These are phyloP conservation scores for Rosalia funebris DNA, from an alignment of 2,888 invertebrate genomes.

Conservation along the genomic window DNA sequence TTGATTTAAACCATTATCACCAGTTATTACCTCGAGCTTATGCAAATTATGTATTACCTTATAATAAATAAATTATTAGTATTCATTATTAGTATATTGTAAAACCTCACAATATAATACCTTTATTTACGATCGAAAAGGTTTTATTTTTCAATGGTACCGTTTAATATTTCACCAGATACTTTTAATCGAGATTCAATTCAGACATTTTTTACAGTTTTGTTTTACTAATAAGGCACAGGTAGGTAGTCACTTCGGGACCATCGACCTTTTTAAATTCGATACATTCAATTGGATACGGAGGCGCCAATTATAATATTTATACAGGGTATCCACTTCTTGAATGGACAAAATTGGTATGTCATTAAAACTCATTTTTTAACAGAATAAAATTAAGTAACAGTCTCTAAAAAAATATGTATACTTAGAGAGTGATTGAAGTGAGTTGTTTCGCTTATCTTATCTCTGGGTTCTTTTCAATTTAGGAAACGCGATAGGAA, in stretches of 20 bases:
- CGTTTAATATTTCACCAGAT: neutral
- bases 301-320: neutral
- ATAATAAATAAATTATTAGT: neutral
- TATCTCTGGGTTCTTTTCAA: too few relatives aligned
- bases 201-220: slow-evolving; percentile 20
- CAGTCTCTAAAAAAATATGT: too few relatives aligned
- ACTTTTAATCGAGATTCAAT: slow-evolving; percentile 3
- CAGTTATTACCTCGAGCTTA: neutral
- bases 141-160: neutral
- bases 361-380: neutral
- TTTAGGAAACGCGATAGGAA: too few relatives aligned
- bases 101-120: neutral
- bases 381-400: neutral
- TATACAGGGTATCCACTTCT: too few relatives aligned
- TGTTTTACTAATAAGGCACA: slow-evolving; percentile 19
- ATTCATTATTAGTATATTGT: neutral
- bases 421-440: too few relatives aligned
- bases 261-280: slow-evolving; percentile 15
- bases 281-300: neutral
- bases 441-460: too few relatives aligned
- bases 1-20: slow-evolving; percentile 1
- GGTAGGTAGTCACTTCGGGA: slow-evolving; percentile 1
- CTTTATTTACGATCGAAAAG: neutral
- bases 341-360: neutral
- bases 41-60: neutral